Evolutionary conservation across 2,888 invertebrate species (phyloP).

Genomic region (Colletes collaris): DNA sequence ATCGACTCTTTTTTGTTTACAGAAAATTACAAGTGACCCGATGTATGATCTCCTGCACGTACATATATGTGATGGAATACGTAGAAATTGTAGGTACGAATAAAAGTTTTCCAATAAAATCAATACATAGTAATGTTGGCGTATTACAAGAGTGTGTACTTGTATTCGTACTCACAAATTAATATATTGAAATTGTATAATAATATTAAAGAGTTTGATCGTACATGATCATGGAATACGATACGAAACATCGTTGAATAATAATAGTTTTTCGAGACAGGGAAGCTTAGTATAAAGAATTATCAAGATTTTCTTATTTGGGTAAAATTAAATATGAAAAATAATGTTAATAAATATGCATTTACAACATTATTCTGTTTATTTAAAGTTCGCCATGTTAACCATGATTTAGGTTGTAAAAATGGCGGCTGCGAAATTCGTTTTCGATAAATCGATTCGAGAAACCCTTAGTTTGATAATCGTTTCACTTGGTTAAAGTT

Average conservation of each 20-base stretch:
- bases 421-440: background rate
- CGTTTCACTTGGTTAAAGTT: background rate
- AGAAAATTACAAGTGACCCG: no score
- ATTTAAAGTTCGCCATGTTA: no score
- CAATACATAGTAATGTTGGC: no score
- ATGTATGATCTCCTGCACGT: no score
- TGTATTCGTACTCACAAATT: background rate
- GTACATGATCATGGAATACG: background rate
- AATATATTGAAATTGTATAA: background rate
- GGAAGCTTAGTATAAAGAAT: background rate
- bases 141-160: no score
- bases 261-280: background rate
- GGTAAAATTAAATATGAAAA: background rate
- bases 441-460: slow-evolving; percentile 21
- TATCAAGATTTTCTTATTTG: background rate
- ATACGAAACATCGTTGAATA: background rate
- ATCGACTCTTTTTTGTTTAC: background rate
- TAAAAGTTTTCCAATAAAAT: no score
- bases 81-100: no score
- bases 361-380: background rate
- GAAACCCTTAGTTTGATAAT: slow-evolving; percentile 22
- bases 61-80: no score
- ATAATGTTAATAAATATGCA: background rate
- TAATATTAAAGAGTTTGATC: background rate
- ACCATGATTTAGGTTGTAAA: background rate